These are phyloP conservation scores for Ctena decussata DNA, from an alignment of 2,888 invertebrate genomes.

Conservation along the genomic window DNA sequence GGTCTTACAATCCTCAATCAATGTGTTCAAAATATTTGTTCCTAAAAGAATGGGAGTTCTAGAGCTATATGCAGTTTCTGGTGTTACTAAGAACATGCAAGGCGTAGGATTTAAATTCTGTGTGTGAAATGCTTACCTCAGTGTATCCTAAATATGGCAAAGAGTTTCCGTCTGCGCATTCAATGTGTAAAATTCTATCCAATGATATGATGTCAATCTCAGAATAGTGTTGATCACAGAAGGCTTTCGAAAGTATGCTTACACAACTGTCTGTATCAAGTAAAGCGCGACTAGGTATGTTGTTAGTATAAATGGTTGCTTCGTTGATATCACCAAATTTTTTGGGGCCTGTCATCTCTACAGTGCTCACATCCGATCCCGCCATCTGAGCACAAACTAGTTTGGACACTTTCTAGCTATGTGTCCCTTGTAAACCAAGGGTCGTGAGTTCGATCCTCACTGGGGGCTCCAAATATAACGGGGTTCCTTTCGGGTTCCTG, in stretches of 20 bases:
- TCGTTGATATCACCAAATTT: background rate
- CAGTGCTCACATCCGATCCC: background rate
- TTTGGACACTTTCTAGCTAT: background rate
- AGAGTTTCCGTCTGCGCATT: slow-evolving; percentile 42
- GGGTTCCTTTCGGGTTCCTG: no score
- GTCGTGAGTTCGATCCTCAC: no score
- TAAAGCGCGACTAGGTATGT: background rate
- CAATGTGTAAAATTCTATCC: slow-evolving; percentile 31
- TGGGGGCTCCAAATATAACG: background rate
- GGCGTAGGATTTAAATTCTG: background rate
- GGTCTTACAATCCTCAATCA: slow-evolving; percentile 10
- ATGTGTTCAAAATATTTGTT: slow-evolving; percentile 32
- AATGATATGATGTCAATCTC: background rate
- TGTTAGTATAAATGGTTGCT: background rate
- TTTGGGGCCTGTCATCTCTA: background rate
- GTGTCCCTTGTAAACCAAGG: no score
- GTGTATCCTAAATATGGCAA: background rate
- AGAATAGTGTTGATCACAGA: slow-evolving; percentile 5
- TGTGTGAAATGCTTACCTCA: slow-evolving; percentile 15
- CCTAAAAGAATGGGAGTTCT: slow-evolving; percentile 42
- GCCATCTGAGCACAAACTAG: background rate
- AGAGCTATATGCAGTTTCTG: slow-evolving; percentile 37
- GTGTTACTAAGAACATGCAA: slow-evolving; percentile 41
- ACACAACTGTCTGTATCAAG: slow-evolving; percentile 44
- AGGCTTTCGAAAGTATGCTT: slow-evolving; percentile 12